Base-by-base conservation (phyloP, 92 coral and sea anemone species). In the Galaxea fascicularis region DNA sequence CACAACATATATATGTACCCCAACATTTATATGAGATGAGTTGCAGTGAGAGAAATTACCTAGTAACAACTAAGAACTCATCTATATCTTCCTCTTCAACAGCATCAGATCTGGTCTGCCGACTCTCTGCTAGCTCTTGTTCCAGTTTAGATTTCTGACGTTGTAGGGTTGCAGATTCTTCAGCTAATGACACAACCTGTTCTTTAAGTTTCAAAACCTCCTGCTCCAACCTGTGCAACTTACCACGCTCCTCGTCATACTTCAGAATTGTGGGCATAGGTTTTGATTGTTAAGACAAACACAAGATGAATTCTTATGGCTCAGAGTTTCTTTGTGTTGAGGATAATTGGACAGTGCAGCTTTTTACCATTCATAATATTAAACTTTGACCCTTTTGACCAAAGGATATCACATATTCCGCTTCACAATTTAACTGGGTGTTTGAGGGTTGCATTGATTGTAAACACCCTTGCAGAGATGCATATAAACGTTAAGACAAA, bases 221-320 rank as follows among this genome's bases (percentile, higher is more conserved):
- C 62, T 78, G 88, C 72, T 92, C 91, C 57, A 96, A 84, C 65
- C 93, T 74, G 46, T 96, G 95, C 66, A 91, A 82, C 63, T 86
- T 92, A 14, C 98, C 94, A 71, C 97, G 92, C 75, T 96, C 99
- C 45, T 90, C 93, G 60, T 96, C 95, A 80, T 90, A 91, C 73
- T 94, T 91, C 17, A 96, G 83, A 74, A 96, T 57, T 24, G 98
- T 90, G 27, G 99, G 99, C 91, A 96, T 85, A 49, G 99, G 94
- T 96, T 77, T 24, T 24, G 4, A 68, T 59, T 6, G 93, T 94
- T 92, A 94, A 94, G 92, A 49, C 26, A 20, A 65, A 13, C 18
- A 1, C 27, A 35, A 12, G 12, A 67, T 18, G 8, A 11, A 18
- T 20, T 60, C 12, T 25, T 25, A 60, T 60, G 10, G 41, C 41